A percentile compares a stretch with the other conserved stretches of the same genome.
phyloP scores from a whole-genome alignment of 2,888 invertebrate genomes.

The Athalia rosae region DNA sequence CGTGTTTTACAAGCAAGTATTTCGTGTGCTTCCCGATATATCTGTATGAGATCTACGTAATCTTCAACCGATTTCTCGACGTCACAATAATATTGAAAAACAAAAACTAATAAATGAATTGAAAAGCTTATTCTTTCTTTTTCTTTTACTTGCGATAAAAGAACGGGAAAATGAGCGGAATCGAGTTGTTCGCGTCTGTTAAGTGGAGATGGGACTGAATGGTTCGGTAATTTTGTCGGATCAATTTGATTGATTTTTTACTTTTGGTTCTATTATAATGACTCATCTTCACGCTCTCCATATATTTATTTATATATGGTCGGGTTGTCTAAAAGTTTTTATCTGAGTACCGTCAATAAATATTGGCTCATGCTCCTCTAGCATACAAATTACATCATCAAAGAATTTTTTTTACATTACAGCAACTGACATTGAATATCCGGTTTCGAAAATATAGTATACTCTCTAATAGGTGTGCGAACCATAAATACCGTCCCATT shows the following conservation, averaged over 20 bases:
- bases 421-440: not conserved
- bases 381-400: slow-evolving; percentile 32
- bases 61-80: slow-evolving; percentile 8
- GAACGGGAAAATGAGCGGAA: too few species aligned
- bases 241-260: not conserved
- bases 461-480: not conserved
- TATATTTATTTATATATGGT: slow-evolving; percentile 11
- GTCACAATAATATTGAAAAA: not conserved
- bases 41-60: slow-evolving; percentile 9
- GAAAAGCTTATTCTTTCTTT: too few species aligned
- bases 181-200: too few species aligned
- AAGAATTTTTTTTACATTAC: not conserved
- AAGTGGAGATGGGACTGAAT: too few species aligned
- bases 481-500: not conserved
- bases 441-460: slow-evolving; percentile 7
- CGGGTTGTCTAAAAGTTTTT: slow-evolving; percentile 7
- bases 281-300: slow-evolving; percentile 34
- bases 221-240: not conserved
- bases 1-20: not conserved
- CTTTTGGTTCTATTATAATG: not conserved
- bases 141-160: too few species aligned
- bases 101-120: too few species aligned
- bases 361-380: slow-evolving; percentile 41
- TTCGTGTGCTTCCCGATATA: not conserved
- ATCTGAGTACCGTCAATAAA: slow-evolving; percentile 37